phyloP scores from a whole-genome alignment of 2,113 vertebrate species.

The Numenius arquata region DNA sequence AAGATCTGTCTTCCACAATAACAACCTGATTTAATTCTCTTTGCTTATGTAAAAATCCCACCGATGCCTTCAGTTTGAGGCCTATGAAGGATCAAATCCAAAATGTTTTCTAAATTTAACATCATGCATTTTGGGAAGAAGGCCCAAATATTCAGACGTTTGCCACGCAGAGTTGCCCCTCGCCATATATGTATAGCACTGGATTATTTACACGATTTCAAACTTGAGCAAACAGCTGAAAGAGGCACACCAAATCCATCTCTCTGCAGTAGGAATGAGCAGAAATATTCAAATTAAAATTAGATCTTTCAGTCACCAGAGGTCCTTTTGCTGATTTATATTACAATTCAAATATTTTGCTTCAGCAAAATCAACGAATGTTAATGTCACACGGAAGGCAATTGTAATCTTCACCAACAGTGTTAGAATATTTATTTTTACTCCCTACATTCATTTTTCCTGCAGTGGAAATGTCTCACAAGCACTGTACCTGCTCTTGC shows the following conservation, averaged over 20 bases:
- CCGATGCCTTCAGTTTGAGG: background rate
- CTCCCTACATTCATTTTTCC: background rate
- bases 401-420: background rate
- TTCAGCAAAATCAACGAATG: background rate
- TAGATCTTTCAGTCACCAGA: background rate
- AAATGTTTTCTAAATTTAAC: conserved; percentile 55
- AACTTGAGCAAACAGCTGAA: conserved; percentile 27
- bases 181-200: conserved; percentile 46
- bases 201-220: conserved; percentile 36
- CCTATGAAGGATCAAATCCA: conserved; percentile 8
- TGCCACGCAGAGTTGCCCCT: background rate
- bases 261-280: background rate
- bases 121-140: conserved; percentile 19
- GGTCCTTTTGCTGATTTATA: background rate
- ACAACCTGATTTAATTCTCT: background rate
- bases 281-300: conserved; percentile 27
- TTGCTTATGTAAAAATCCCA: background rate
- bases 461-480: background rate
- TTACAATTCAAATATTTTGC: background rate
- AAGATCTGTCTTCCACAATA: background rate
- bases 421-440: background rate
- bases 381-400: background rate
- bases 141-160: conserved; percentile 12
- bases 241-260: background rate
- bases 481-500: background rate